These are phyloP conservation scores for Orthosia cruda DNA, from an alignment of 2,888 invertebrate species.

Conservation along the genomic window DNA sequence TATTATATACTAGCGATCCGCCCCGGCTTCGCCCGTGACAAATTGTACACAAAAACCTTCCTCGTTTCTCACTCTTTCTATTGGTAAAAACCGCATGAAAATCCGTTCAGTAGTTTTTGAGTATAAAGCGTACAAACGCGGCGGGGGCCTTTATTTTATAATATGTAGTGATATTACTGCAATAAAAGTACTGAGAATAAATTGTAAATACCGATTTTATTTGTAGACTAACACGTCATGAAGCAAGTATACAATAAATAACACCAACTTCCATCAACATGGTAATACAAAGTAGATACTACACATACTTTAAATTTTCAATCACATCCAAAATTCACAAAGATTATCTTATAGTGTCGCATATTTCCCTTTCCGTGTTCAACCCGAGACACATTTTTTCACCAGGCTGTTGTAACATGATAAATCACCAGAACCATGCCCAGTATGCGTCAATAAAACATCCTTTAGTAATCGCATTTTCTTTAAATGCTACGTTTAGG, in stretches of 20 bases:
- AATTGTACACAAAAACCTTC: no score
- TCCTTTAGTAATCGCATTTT: not conserved
- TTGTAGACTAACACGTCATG: slow-evolving; percentile 63
- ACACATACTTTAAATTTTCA: slow-evolving; percentile 55
- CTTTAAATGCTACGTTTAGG: not conserved
- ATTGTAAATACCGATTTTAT: slow-evolving; percentile 68
- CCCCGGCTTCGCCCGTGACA: no score
- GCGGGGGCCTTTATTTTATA: no score
- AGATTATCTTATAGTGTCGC: slow-evolving; percentile 14
- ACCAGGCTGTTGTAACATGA: not conserved
- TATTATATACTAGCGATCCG: no score
- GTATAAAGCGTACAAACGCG: no score
- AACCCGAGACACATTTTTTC: not conserved
- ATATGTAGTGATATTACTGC: no score
- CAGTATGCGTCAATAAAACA: not conserved
- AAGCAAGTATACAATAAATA: slow-evolving; percentile 70
- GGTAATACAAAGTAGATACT: slow-evolving; percentile 61
- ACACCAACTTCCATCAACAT: slow-evolving; percentile 65
- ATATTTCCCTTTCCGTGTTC: slow-evolving; percentile 7
- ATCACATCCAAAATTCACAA: slow-evolving; percentile 60
- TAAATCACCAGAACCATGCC: not conserved
- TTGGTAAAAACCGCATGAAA: no score
- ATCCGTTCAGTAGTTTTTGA: no score
- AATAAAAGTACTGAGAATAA: slow-evolving; percentile 33
- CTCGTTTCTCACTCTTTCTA: no score